Evolutionary conservation across 2,113 vertebrate genomes (phyloP), one percentile per base, ranked within the genome.

Genomic region (Alouatta palliata): DNA sequence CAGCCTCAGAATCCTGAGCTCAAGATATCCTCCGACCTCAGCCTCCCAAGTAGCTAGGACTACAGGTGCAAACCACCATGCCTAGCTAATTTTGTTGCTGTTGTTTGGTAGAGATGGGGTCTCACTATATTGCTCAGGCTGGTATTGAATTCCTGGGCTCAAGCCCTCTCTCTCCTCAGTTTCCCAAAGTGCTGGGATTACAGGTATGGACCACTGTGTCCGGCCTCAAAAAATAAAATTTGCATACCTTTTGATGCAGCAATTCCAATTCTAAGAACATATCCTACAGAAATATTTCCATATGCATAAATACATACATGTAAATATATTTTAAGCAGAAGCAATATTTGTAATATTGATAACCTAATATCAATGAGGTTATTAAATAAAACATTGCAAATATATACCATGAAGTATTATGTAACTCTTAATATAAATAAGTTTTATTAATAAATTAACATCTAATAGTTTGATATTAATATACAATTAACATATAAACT

Each of bases 341-440:
- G 45, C 9, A 27, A 54, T 61, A 80, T 79, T 95, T 88, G 47
- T 25, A 81, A 58, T 58, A 64, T 64, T 64, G 80, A 25, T 13
- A 79, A 86, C 37, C 75, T 71, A 93, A 56, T 10, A 54, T 56
- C 21, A 32, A 5, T 35, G 21, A 14, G 11, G 6, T 43, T 71
- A 37, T 85, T 89, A 82, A 82, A 71, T 61, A 90, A 80, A 92
- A 84, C 4, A 80, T 87, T 90, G 32, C 68, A 90, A 70, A n/a
- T 76, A 32, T 64, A 56, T 19, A 85, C 30, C 45, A 56, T 58
- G 17, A 8, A 87, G 81, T 64, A 66, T 56, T 80, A 85, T 80
- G 19, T 35, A 91, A 80, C 21, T 87, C 32, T 71, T 49, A 70
- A 84, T 27, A 61, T 47, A 83, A 88, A 37, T 7, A 84, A 56